phyloP scores from a whole-genome alignment of 1,140 invertebrate genomes.

The Drosophila nebulosa region DNA sequence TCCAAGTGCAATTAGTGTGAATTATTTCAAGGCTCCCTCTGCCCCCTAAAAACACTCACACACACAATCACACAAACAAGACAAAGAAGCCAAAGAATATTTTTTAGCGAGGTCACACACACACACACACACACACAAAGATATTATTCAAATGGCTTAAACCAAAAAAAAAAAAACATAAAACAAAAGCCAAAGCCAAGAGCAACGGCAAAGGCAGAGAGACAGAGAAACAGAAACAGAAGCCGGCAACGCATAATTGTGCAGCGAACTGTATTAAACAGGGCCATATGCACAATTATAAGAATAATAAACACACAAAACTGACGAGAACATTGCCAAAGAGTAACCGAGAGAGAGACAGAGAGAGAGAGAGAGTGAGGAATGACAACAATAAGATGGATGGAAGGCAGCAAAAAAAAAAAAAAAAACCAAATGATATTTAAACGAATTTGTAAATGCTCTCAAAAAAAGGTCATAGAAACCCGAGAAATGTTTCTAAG shows the following conservation, averaged over 20 bases:
- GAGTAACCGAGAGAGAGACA: not conserved
- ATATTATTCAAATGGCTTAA: conserved; percentile 39
- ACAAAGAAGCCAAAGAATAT: not conserved
- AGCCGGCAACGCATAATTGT: conserved; percentile 51
- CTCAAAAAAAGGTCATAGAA: not conserved
- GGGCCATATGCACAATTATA: conserved; percentile 78
- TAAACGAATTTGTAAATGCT: not conserved
- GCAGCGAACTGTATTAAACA: conserved; percentile 74
- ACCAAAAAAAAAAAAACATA: conserved; percentile 11
- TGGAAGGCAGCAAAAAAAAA: not conserved
- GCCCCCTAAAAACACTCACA: too few species aligned
- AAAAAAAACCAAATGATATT: not conserved
- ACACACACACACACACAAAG: not conserved
- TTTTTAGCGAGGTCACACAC: not conserved
- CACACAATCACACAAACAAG: too few species aligned
- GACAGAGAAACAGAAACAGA: conserved; percentile 27
- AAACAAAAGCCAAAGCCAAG: conserved; percentile 37
- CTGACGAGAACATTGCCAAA: conserved; percentile 1
- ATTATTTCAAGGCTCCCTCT: not conserved
- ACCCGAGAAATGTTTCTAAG: too few species aligned
- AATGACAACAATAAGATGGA: not conserved
- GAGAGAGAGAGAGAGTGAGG: not conserved
- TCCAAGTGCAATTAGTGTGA: conserved; percentile 6
- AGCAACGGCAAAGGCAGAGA: conserved; percentile 9
- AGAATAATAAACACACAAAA: conserved; percentile 48